Percentiles rank a stretch among this genome's conserved stretches.
phyloP scores from a whole-genome alignment of 2,797 vertebrate genomes.

The Graptemys geographica region DNA sequence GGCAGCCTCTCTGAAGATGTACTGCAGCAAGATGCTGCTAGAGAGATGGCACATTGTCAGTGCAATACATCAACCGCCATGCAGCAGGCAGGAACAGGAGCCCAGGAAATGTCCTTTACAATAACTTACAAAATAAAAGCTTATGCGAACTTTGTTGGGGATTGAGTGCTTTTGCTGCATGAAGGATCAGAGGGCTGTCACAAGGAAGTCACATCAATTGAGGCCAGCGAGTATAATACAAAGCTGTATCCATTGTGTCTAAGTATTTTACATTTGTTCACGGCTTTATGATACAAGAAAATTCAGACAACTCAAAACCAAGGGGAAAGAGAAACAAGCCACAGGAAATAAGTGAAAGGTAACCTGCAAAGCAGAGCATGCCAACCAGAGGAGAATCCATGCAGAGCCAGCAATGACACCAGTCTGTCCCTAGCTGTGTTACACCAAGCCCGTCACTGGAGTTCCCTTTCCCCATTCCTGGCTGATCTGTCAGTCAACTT shows the following conservation, averaged over 20 bases:
- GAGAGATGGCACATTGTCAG: background rate
- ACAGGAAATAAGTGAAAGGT: background rate
- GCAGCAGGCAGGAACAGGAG: background rate
- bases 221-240: background rate
- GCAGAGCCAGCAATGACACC: no score
- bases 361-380: background rate
- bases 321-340: background rate
- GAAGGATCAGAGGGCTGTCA: background rate
- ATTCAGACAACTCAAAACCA: background rate
- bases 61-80: conserved; percentile 13
- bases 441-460: no score
- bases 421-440: no score
- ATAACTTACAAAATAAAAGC: conserved; percentile 17
- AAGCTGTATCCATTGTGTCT: background rate
- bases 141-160: background rate
- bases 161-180: background rate
- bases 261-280: background rate
- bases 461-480: background rate
- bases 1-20: background rate
- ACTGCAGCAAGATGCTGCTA: background rate
- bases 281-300: background rate
- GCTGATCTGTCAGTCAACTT: background rate
- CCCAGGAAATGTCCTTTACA: conserved; percentile 1
- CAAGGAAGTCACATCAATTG: background rate
- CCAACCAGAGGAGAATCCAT: background rate